Conservation (phyloP, 1,140 invertebrate species). For the Macrotrachela quadricornifera region DNA sequence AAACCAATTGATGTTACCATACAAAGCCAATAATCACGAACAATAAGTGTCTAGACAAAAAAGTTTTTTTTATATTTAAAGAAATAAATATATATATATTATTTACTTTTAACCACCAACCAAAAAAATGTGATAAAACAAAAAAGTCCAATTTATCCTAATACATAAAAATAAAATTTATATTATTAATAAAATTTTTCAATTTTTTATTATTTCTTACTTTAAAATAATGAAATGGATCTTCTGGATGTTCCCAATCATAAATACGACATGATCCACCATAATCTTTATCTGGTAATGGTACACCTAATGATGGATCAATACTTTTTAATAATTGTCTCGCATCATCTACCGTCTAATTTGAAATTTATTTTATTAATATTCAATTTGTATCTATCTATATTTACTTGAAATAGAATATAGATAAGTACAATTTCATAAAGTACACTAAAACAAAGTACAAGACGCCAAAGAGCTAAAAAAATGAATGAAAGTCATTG, state of each 20-base stretch:
- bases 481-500: too few species aligned
- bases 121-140: slow-evolving; percentile 40
- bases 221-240: slow-evolving; percentile 36
- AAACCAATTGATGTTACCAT: slow-evolving; percentile 40
- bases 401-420: slow-evolving; percentile 37
- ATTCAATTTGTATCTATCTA: neutral
- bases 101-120: slow-evolving; percentile 39
- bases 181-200: too few species aligned
- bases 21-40: slow-evolving; percentile 42
- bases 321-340: slow-evolving; percentile 33
- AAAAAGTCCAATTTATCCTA: slow-evolving; percentile 42
- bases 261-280: slow-evolving; percentile 39
- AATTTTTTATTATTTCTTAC: neutral
- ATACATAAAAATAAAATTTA: slow-evolving; percentile 11
- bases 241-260: slow-evolving; percentile 29
- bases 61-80: neutral
- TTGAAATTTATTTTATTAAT: slow-evolving; percentile 9
- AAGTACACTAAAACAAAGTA: slow-evolving; percentile 37
- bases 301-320: slow-evolving; percentile 34
- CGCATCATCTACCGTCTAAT: slow-evolving; percentile 34
- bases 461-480: slow-evolving; percentile 37
- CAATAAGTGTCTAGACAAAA: slow-evolving; percentile 34
- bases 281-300: slow-evolving; percentile 38
- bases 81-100: neutral
- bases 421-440: slow-evolving; percentile 39